Evolutionary conservation across 2,888 invertebrate genomes (phyloP).

Genomic region (Panzeria rudis): DNA sequence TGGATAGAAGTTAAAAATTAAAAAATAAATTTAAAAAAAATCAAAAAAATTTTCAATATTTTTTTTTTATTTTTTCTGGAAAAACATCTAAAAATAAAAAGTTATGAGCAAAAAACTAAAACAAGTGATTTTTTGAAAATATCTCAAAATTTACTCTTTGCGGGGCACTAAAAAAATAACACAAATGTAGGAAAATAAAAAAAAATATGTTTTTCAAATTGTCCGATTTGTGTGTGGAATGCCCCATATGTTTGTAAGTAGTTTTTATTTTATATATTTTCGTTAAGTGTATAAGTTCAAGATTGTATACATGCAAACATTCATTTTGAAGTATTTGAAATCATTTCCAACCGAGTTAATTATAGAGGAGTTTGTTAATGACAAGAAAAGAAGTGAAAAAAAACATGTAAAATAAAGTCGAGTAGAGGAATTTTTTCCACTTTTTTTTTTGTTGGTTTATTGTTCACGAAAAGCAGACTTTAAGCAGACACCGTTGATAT

Average conservation of each 20-base stretch:
- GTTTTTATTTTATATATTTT: constrained; percentile 2
- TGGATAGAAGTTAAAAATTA: too few relatives aligned
- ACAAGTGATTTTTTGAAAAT: too few relatives aligned
- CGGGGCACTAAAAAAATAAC: too few relatives aligned
- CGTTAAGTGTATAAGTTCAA: constrained; percentile 6
- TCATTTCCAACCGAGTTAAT: constrained; percentile 76
- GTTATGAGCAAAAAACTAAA: too few relatives aligned
- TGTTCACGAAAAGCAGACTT: constrained; percentile 53
- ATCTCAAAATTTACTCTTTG: too few relatives aligned
- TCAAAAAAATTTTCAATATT: too few relatives aligned
- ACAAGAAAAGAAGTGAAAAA: constrained; percentile 55
- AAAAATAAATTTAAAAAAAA: too few relatives aligned
- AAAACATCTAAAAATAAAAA: too few relatives aligned
- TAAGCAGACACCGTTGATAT: constrained; percentile 62
- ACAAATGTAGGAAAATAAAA: too few relatives aligned
- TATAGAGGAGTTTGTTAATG: constrained; percentile 73
- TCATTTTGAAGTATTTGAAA: constrained; percentile 61
- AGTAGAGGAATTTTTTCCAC: constrained; percentile 54
- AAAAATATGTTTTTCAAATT: too few relatives aligned
- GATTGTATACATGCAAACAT: constrained; percentile 1
- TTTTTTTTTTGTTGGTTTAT: constrained; percentile 18
- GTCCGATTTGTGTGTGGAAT: too few relatives aligned
- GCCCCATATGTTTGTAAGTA: constrained; percentile 1
- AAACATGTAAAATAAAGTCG: constrained; percentile 47
- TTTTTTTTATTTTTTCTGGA: too few relatives aligned